Conservation (phyloP, 2,888 invertebrate species). For the Gisinianus flammeolus region DNA sequence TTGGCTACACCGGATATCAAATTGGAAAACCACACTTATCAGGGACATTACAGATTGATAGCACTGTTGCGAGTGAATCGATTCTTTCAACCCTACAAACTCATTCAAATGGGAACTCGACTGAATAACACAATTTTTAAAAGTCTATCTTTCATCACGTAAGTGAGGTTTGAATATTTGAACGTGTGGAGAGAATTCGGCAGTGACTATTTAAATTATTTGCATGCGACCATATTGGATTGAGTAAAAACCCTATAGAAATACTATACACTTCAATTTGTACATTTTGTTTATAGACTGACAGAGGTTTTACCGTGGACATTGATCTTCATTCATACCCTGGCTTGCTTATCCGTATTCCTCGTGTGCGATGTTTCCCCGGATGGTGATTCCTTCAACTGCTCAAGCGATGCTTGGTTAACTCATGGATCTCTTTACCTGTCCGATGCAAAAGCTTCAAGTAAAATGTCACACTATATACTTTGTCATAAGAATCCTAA, state of each 20-base stretch:
- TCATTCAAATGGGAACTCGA: conserved; percentile 43
- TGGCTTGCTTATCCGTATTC: conserved; percentile 44
- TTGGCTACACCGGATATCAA: not conserved
- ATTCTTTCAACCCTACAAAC: conserved; percentile 48
- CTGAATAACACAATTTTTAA: conserved; percentile 48
- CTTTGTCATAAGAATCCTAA: too few species aligned
- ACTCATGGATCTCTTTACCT: conserved; percentile 40
- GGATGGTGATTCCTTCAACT: conserved; percentile 38
- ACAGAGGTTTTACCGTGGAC: conserved; percentile 54
- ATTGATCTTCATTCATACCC: conserved; percentile 48
- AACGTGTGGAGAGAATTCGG: too few species aligned
- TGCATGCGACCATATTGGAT: too few species aligned
- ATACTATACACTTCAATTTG: too few species aligned
- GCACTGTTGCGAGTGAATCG: conserved; percentile 47
- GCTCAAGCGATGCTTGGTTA: conserved; percentile 47
- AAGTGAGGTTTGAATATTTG: not conserved
- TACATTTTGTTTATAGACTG: conserved; percentile 38
- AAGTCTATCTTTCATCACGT: conserved; percentile 54
- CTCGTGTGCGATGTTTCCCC: conserved; percentile 42
- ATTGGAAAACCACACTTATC: conserved; percentile 26
- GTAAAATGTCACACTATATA: too few species aligned
- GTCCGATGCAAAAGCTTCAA: too few species aligned
- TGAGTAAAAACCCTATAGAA: too few species aligned
- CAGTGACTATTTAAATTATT: not conserved
- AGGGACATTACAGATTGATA: conserved; percentile 39